Evolutionary conservation across 1,140 invertebrate genomes (phyloP).

Genomic region (Macrobrachium nipponense): DNA sequence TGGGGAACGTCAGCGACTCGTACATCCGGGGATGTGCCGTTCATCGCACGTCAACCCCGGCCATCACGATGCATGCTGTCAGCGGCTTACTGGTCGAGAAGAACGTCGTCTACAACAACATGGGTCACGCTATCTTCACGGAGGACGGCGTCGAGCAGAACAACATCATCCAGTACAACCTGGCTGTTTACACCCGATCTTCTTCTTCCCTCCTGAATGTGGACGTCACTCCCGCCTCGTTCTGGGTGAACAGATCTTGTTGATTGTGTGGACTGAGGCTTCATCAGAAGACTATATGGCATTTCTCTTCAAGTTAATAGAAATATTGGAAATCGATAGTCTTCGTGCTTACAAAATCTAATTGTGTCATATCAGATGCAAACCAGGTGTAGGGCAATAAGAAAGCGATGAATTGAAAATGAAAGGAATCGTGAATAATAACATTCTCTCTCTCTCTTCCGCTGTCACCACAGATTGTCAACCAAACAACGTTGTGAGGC

Average conservation of each 20-base stretch:
- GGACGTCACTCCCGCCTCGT: constrained; percentile 57
- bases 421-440: no score
- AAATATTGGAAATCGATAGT: no score
- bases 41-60: constrained; percentile 61
- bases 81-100: constrained; percentile 45
- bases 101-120: constrained; percentile 60
- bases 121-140: constrained; percentile 59
- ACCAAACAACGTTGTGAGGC: constrained; percentile 44
- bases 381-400: no score
- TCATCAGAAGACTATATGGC: no score
- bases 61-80: constrained; percentile 58
- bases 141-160: constrained; percentile 59
- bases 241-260: constrained; percentile 30
- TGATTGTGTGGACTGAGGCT: no score
- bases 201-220: constrained; percentile 56
- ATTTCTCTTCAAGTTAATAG: no score
- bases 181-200: constrained; percentile 52
- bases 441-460: no score
- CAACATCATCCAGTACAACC: constrained; percentile 58
- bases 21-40: constrained; percentile 58
- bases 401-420: no score
- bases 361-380: no score
- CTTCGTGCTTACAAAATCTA: no score
- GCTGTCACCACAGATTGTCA: constrained; percentile 14
- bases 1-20: constrained; percentile 38